Conservation (phyloP, 2,797 vertebrate species). For the Sebastes cheni region DNA sequence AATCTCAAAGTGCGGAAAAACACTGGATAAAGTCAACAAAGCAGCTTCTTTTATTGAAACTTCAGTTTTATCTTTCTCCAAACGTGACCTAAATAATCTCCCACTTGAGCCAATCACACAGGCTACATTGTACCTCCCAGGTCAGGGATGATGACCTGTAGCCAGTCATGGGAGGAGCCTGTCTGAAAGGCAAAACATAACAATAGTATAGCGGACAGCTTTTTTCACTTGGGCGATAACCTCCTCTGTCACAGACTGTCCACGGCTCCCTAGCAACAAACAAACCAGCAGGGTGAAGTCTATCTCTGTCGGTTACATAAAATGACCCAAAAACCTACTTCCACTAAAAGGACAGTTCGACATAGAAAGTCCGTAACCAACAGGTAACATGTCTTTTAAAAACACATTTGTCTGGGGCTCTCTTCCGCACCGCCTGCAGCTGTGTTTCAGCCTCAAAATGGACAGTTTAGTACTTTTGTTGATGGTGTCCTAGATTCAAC, state of each 20-base stretch:
- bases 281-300: conserved; percentile 50
- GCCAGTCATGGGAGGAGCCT: conserved; percentile 31
- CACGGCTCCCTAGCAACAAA: conserved; percentile 45
- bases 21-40: conserved; percentile 9
- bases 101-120: conserved; percentile 27
- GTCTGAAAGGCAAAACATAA: conserved; percentile 50
- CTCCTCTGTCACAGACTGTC: conserved; percentile 32
- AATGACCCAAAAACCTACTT: conserved; percentile 82
- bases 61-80: conserved; percentile 9
- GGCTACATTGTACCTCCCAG: conserved; percentile 36
- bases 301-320: conserved; percentile 66
- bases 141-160: conserved; percentile 65
- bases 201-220: conserved; percentile 34
- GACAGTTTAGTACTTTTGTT: conserved; percentile 57
- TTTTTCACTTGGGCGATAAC: conserved; percentile 39
- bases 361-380: conserved; percentile 76
- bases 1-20: conserved; percentile 28
- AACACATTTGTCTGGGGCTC: conserved; percentile 38
- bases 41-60: background rate
- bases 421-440: conserved; percentile 50
- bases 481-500: conserved; percentile 69
- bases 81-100: conserved; percentile 56
- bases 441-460: conserved; percentile 61
- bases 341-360: conserved; percentile 63
- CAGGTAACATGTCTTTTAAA: conserved; percentile 75